Evolutionary conservation across 2,797 vertebrate species (phyloP), one percentile per base, ranked within the genome.

Genomic region (Allobates femoralis): DNA sequence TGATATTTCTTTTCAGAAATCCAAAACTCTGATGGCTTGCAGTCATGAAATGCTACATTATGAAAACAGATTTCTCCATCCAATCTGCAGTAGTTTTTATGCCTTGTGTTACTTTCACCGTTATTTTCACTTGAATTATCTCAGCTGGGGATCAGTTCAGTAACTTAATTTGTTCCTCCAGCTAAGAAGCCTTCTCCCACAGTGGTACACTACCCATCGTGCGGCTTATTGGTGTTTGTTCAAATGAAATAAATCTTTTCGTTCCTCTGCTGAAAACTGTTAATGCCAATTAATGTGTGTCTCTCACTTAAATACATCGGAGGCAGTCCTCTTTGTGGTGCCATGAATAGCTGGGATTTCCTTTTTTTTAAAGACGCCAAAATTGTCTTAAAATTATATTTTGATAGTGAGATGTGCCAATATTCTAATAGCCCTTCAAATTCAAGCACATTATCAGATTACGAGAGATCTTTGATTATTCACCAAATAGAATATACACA

Each of bases 101-200:
- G 81, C 81, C 60, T 87, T 84, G 64, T 84, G 66, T 79, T 79
- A 37, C 26, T 78, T 28, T 78, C 64, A 50, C 34, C 51, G 58
- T 84, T 86, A 56, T 28, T 77, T 83, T 79, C 74, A 83, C 60
- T 41, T 78, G 60, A 77, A 46, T 73, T 73, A 78, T 80, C 77
- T 80, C 86, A 84, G 81, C 75, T 83, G 86, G 81, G 46, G 37
- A 64, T 79, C 86, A 87, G 80, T 83, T 78, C 74, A 71, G 73
- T 69, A 64, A 84, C 56, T 83, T 80, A 62, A 84, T 87, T 79
- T 84, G 55, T 58, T 56, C 75, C 66, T 83, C 37, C 60, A 60
- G 75, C 66, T 83, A 83, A 3, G 26, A 81, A 83, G 41, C 41
- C 37, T 81, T 32, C 69, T 50, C 60, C 55, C 51, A 60, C 86